Percentiles rank a stretch among this genome's conserved stretches.
These are phyloP conservation scores for Proteles cristata DNA, from an alignment of 2,113 vertebrate genomes.

Conservation along the genomic window DNA sequence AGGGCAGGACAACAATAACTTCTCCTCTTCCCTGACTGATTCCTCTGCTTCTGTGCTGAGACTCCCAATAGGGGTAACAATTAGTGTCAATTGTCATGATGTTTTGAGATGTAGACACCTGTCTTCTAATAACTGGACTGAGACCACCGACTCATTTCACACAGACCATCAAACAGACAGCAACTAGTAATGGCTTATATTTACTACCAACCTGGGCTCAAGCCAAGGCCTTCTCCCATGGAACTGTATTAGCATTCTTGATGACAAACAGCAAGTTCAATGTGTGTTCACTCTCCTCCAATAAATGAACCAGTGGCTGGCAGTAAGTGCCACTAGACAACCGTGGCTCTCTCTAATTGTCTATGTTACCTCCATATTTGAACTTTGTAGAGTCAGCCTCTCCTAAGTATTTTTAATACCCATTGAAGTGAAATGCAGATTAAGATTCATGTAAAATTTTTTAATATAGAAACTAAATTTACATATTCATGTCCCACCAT, in stretches of 20 bases:
- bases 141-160: constrained; percentile 52
- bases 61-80: constrained; percentile 1
- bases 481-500: constrained; percentile 68
- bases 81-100: constrained; percentile 30
- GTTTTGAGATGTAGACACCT: constrained; percentile 58
- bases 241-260: neutral
- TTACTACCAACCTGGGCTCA: constrained; percentile 41
- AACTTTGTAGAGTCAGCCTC: constrained; percentile 10
- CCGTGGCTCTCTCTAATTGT: neutral
- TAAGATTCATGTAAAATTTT: constrained; percentile 65
- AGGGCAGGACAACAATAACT: neutral
- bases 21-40: neutral
- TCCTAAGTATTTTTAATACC: constrained; percentile 58
- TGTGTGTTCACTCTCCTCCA: neutral
- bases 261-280: neutral
- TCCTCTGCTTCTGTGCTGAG: constrained; percentile 43
- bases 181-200: neutral
- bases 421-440: constrained; percentile 58
- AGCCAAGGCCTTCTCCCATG: constrained; percentile 6
- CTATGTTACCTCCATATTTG: neutral
- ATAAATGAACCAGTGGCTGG: neutral
- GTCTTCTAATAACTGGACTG: constrained; percentile 58
- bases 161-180: constrained; percentile 49
- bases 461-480: constrained; percentile 69
- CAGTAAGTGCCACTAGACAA: neutral